Conservation (phyloP, 2,797 vertebrate genomes). For the Leptatherina wallacei region DNA sequence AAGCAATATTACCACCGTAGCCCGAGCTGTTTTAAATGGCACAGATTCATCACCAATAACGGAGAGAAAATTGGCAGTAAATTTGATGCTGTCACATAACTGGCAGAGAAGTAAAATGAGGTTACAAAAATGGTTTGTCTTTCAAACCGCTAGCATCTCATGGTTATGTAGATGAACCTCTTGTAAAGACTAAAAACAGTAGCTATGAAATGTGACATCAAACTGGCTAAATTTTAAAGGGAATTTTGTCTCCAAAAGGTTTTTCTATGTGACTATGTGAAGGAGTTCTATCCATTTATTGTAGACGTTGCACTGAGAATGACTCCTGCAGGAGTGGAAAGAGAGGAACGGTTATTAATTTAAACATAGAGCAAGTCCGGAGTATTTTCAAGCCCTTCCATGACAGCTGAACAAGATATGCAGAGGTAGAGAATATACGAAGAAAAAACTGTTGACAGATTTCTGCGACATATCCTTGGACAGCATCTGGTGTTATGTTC, state of each 20-base stretch:
- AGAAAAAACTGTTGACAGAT: conserved; percentile 82
- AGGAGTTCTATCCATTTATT: conserved; percentile 47
- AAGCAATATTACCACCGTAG: conserved; percentile 31
- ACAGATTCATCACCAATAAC: conserved; percentile 35
- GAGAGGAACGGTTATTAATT: conserved; percentile 67
- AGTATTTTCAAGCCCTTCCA: conserved; percentile 78
- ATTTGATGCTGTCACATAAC: conserved; percentile 39
- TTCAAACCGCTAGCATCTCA: conserved; percentile 39
- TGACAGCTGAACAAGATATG: conserved; percentile 87
- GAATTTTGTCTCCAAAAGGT: conserved; percentile 29
- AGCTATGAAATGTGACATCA: conserved; percentile 53
- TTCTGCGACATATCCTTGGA: conserved; percentile 85
- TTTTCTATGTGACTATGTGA: conserved; percentile 39
- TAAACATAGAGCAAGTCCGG: conserved; percentile 79
- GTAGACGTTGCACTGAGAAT: conserved; percentile 57
- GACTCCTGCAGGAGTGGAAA: conserved; percentile 65
- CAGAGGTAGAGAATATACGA: conserved; percentile 91
- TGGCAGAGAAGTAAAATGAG: conserved; percentile 51
- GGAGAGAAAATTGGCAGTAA: conserved; percentile 50
- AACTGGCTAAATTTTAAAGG: conserved; percentile 54
- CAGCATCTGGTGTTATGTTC: conserved; percentile 87
- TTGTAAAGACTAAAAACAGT: conserved; percentile 45
- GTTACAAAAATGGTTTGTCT: conserved; percentile 50
- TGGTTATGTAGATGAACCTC: conserved; percentile 45
- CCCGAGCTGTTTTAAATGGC: conserved; percentile 39